Evolutionary conservation across 2,113 vertebrate species (phyloP).

Genomic region (Panurus biarmicus): DNA sequence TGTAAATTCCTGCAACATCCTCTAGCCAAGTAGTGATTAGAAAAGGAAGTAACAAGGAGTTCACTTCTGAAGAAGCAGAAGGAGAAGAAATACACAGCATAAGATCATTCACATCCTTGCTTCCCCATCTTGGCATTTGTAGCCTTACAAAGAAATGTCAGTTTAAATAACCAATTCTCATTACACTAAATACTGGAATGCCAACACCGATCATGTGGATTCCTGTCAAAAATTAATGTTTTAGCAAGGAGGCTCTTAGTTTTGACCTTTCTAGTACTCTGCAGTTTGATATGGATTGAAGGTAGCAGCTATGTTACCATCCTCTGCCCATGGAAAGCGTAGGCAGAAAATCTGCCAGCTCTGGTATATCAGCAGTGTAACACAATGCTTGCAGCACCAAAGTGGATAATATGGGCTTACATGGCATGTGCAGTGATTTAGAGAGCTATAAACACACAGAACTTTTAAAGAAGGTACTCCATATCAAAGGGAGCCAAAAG

Average conservation of each 20-base stretch:
- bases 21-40: not conserved
- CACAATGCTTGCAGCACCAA: not conserved
- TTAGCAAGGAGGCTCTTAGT: not conserved
- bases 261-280: not conserved
- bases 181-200: slow-evolving; percentile 4
- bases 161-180: slow-evolving; percentile 16
- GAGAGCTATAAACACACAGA: not conserved
- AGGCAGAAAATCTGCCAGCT: slow-evolving; percentile 21
- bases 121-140: not conserved
- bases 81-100: not conserved
- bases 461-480: not conserved
- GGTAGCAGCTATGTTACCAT: slow-evolving; percentile 14
- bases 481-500: not conserved
- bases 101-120: not conserved
- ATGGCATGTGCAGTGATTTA: not conserved
- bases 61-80: not conserved
- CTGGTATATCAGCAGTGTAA: not conserved
- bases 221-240: not conserved
- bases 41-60: not conserved
- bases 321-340: not conserved
- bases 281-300: slow-evolving; percentile 34
- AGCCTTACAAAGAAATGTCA: slow-evolving; percentile 18
- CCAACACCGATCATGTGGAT: not conserved
- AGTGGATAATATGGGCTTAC: not conserved
- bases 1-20: not conserved